These are phyloP conservation scores for Pristionchus mayeri DNA, from an alignment of 2,888 invertebrate species.

Conservation along the genomic window DNA sequence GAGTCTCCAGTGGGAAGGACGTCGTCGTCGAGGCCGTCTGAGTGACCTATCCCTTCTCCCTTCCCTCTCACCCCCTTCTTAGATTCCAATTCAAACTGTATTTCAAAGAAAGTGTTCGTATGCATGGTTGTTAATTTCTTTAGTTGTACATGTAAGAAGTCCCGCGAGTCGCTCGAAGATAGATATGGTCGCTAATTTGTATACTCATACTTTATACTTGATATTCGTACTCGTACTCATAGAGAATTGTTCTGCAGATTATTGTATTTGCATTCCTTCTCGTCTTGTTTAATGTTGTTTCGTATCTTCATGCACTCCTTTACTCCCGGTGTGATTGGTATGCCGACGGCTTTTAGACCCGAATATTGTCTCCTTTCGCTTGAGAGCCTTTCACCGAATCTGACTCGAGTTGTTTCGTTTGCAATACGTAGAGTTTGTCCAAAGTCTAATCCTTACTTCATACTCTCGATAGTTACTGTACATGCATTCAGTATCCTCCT, in stretches of 20 bases:
- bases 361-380: neutral
- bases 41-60: neutral
- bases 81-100: too few species aligned
- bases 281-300: neutral
- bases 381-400: neutral
- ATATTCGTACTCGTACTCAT: neutral
- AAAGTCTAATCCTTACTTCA: neutral
- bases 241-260: neutral
- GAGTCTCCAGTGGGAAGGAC: constrained; percentile 17
- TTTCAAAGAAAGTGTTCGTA: neutral
- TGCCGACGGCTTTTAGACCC: neutral
- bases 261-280: constrained; percentile 4
- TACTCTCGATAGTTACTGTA: neutral
- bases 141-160: neutral
- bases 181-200: neutral
- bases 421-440: neutral
- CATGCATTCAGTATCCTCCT: neutral
- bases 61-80: neutral
- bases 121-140: neutral
- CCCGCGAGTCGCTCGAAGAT: neutral
- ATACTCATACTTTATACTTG: too few species aligned
- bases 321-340: neutral
- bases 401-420: neutral
- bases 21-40: neutral
- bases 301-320: neutral